A percentile compares a stretch with the other conserved stretches of the same genome.
Conservation (phyloP, 2,113 vertebrate genomes). For the Acanthisitta chloris region DNA sequence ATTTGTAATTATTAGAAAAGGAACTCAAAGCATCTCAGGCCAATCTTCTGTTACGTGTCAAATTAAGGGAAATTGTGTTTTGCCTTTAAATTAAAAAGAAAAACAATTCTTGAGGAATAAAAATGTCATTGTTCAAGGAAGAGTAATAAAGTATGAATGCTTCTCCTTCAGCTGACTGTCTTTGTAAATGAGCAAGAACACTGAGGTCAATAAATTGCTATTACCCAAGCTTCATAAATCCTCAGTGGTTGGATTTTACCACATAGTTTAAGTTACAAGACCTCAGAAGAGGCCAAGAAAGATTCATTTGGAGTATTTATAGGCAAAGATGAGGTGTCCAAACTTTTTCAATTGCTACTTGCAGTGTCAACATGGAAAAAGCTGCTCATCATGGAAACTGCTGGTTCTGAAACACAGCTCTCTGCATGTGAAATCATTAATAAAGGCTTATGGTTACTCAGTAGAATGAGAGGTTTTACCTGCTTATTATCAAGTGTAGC, state of each 20-base stretch:
- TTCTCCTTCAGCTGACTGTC: neutral
- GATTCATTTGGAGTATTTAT: neutral
- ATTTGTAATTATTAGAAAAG: conserved; percentile 4
- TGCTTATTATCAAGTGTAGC: neutral
- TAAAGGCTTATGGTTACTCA: neutral
- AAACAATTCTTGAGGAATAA: conserved; percentile 2
- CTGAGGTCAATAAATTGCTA: conserved; percentile 23
- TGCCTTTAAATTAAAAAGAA: conserved; percentile 2
- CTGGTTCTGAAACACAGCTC: neutral
- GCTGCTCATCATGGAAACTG: neutral
- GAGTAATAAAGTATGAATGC: conserved; percentile 31
- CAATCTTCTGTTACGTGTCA: neutral
- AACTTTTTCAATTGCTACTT: neutral
- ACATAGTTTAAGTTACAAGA: neutral
- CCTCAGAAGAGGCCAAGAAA: neutral
- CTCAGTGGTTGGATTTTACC: neutral
- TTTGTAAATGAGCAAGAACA: conserved; percentile 21
- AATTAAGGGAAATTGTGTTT: conserved; percentile 2
- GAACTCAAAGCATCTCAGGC: neutral
- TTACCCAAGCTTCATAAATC: conserved; percentile 35
- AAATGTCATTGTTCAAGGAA: conserved; percentile 22
- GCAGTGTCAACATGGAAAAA: neutral
- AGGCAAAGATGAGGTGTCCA: neutral
- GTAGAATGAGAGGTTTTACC: neutral
- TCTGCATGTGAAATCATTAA: neutral